Evolutionary conservation across 2,113 vertebrate genomes (phyloP), one percentile per base, ranked within the genome.

Genomic region (Herpailurus yagouaroundi): DNA sequence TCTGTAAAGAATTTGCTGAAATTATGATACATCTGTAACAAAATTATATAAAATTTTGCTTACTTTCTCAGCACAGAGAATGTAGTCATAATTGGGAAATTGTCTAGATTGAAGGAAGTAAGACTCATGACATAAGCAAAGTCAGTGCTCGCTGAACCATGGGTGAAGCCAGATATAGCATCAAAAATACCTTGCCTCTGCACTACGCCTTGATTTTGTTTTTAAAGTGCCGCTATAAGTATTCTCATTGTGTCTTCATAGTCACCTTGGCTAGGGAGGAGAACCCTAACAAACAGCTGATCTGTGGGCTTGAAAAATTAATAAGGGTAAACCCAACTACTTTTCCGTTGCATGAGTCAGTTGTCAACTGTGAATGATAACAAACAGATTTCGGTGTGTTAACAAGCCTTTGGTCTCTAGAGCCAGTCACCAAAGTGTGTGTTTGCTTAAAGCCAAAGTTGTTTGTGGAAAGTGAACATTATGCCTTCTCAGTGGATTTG

Each of bases 171-270:
- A 21, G 33, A 41, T 11, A 19, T 2, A 81, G 91, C 50, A 3
- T 8, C 45, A 2, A 1, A 18, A 16, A 7, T 0, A 12, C 29
- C 33, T 77, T 12, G 1, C 19, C 29, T 60, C 69, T 13, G 74
- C 48, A 1, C 2, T 4, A 19, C 36, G 27, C 33, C 33, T 48
- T 29, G 38, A 12, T 23, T 33, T 23, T 45, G 45, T 23, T n/a
- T 19, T n/a, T 11, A 38, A 77, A 52, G 48, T 31, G 0, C 27
- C 0, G 1, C 25, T 7, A 1, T 4, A 0, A 2, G 25, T 1
- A 0, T 16, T 16, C 85, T 50, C 33, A 0, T 16, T 10, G 45
- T 89, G 16, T 82, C 48, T 88, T 41, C 33, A 2, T 1, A 0
- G 48, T 57, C 14, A 29, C 57, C 84, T 95, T n/a, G 55, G 41